Conservation (phyloP, 2,888 invertebrate genomes). For the Ichneumoninae sp. region DNA sequence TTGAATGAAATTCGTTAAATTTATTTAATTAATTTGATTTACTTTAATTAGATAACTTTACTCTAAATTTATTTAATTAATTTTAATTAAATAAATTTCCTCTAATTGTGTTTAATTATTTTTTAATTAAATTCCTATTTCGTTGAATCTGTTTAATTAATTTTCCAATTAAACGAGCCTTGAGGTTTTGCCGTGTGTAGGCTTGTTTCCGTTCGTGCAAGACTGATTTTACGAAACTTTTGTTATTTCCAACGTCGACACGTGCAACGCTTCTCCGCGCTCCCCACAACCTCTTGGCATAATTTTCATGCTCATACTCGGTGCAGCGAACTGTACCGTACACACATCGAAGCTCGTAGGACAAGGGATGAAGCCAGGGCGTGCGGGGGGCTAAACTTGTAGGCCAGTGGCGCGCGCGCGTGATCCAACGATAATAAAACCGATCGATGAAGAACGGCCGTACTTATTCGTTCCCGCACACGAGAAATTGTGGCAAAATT, state of each 20-base stretch:
- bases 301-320: constrained; percentile 1
- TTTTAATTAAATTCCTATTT: background rate
- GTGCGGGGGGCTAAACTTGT: constrained; percentile 20
- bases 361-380: background rate
- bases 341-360: constrained; percentile 2
- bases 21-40: background rate
- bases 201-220: background rate
- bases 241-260: background rate
- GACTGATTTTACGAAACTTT: background rate
- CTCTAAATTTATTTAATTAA: background rate
- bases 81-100: background rate
- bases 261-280: background rate
- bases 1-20: constrained; percentile 22
- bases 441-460: constrained; percentile 69
- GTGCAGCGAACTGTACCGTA: constrained; percentile 14
- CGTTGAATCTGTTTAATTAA: background rate
- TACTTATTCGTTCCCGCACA: constrained; percentile 28
- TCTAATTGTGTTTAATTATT: background rate
- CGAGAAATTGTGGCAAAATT: constrained; percentile 56
- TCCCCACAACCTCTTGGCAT: background rate
- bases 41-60: background rate
- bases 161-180: background rate
- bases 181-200: background rate
- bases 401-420: constrained; percentile 50
- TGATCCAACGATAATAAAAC: constrained; percentile 68